Base-by-base conservation (phyloP, 2,888 invertebrate genomes). In the Axea sp. region DNA sequence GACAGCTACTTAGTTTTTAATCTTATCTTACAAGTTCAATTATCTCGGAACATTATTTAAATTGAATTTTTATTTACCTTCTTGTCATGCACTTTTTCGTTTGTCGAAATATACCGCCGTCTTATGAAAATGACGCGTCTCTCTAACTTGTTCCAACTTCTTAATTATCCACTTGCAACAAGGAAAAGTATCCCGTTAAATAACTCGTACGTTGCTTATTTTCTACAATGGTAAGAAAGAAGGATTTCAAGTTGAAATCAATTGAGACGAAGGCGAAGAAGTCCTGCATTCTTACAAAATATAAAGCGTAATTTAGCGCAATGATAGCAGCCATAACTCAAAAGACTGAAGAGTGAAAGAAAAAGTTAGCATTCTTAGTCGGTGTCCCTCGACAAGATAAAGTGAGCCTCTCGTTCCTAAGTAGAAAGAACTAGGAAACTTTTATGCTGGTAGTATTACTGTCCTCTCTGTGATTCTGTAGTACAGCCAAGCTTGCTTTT, bases 361-460 rank as follows among this genome's bases (percentile, higher is more conserved):
- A 35, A 60, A 68, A 68, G 68, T 68, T 68, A 11, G 59, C 30
- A 43, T 67, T 33, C 39, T 51, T 45, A 8, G 49, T 33, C 15
- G 17, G 26, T 22, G 19, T 41, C 9, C 8, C 26, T n/a, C 24
- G 31, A 24, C 57, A 35, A 60, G 60, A 69, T 60, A 69, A 69
- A 60, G 37, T 53, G 30, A 19, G 57, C 41, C 28, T 59, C 33
- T 51, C 49, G 57, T 59, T 33, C 49, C 49, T 39, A 67, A 67
- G 59, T 41, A 68, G 59, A 41, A 59, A 45, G 37, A 68, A 53
- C 69, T 69, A 53, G 43, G 12, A 35, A 69, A 60, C 53, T 69
- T 68, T 69, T 35, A 60, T 60, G 60, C 60, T 69, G 60, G 60
- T 60, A 69, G 51, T 45, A 69, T 60, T 33, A 62, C 47, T 51